Base-by-base conservation (phyloP, 2,113 vertebrate species). In the Otocyon megalotis region DNA sequence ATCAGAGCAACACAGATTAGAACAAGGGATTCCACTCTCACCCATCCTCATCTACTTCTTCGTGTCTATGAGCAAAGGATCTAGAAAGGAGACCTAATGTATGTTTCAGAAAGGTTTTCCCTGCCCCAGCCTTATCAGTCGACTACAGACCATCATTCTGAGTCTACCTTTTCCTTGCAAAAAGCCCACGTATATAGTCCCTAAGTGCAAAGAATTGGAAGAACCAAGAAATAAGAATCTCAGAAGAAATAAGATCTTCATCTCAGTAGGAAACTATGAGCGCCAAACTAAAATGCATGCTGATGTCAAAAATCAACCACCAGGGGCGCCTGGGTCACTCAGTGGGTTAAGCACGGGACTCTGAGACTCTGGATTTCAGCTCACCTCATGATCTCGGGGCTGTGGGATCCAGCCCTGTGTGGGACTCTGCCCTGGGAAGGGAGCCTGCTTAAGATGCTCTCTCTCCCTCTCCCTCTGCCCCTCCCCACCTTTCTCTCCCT, bases 91-190 rank as follows among this genome's bases (percentile, higher is more conserved):
- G 17, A 72, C 7, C 60, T 63, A 72, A 91, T 32, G n/a, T 79
- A 60, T 63, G 35, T 86, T 97, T 95, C 85, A 94, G 60, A 90
- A 94, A 91, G 26, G 11, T 67, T 88, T 97, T 76, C 60, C 65
- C 77, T 65, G 37, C 32, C 63, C 32, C 58, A 88, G 28, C 32
- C 80, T 72, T 83, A 65, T 69, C 81, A 28, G 54, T 3, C 93
- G 43, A 90, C 50, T 63, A 83, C 2, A 84, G 56, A 79, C 28
- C 37, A 96, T 69, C 37, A 88, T 82, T 72, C n/a, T 90, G n/a
- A 6, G 2, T 53, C 28, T 93, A 94, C 53, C 16, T 92, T 93
- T 85, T 90, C 60, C 69, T 60, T 79, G 69, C 58, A 89, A 97
- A 80, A 10, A 93, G 53, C 72, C 26, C 88, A 88, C 32, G 72